Conservation (phyloP, 2,113 vertebrate genomes). For the Hipposideros armiger region DNA sequence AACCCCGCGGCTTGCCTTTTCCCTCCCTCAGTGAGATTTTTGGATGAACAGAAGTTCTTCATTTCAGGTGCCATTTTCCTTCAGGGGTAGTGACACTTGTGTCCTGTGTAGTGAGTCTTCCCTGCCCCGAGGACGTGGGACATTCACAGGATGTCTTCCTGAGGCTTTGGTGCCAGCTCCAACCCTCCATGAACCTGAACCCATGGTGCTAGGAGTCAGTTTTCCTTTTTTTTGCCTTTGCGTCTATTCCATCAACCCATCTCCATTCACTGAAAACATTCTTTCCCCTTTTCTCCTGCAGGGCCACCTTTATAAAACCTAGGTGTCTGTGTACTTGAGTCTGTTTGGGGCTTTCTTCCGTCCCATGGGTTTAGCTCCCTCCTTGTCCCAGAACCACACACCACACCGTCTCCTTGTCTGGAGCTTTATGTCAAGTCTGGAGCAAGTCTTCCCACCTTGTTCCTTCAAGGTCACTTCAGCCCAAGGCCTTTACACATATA, state of each 20-base stretch:
- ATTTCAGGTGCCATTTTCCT: background rate
- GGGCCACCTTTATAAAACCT: background rate
- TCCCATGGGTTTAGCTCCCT: background rate
- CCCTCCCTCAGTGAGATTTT: background rate
- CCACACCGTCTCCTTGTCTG: background rate
- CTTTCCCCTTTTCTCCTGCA: too few relatives aligned
- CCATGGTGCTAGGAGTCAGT: background rate
- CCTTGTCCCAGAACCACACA: background rate
- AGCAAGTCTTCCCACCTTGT: too few relatives aligned
- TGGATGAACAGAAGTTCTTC: background rate
- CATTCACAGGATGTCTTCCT: background rate
- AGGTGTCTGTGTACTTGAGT: background rate
- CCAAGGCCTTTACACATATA: too few relatives aligned
- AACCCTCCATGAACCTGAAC: background rate
- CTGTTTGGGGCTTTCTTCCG: background rate
- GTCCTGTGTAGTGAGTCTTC: background rate
- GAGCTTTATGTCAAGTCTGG: too few relatives aligned
- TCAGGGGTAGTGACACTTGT: background rate
- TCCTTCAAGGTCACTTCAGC: too few relatives aligned
- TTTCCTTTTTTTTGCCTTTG: too few relatives aligned
- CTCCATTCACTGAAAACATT: background rate
- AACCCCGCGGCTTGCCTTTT: background rate
- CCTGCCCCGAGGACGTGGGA: rapidly evolving
- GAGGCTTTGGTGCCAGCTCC: background rate
- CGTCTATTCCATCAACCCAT: background rate